phyloP scores from a whole-genome alignment of 2,113 vertebrate genomes.

The Protobothrops flavoviridis region DNA sequence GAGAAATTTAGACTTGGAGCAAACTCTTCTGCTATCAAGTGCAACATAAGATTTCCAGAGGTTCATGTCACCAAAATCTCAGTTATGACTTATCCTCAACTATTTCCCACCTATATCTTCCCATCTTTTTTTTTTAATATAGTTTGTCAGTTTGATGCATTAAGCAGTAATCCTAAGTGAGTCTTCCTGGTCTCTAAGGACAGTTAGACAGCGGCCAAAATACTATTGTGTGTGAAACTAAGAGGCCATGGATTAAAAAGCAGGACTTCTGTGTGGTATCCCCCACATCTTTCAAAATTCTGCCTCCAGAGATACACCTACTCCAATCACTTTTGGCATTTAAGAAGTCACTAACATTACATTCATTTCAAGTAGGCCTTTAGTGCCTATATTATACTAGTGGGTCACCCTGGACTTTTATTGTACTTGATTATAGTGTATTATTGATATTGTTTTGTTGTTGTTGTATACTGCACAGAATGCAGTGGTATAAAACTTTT shows the following conservation, averaged over 20 bases:
- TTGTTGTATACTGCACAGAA: background rate
- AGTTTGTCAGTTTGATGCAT: background rate
- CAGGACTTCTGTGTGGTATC: background rate
- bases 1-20: background rate
- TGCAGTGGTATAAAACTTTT: background rate
- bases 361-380: background rate
- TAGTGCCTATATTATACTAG: background rate
- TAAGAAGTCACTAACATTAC: background rate
- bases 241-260: background rate
- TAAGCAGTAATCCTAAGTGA: background rate
- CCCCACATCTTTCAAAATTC: background rate
- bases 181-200: background rate
- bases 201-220: background rate
- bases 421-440: background rate
- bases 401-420: background rate
- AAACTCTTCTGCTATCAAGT: background rate
- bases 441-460: background rate
- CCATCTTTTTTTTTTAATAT: background rate
- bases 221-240: background rate
- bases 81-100: slow-evolving; percentile 12
- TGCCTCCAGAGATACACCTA: background rate
- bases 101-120: background rate
- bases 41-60: background rate
- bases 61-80: background rate
- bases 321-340: background rate